Evolutionary conservation across 2,888 invertebrate species (phyloP).

Genomic region (Lycaena phlaeas): DNA sequence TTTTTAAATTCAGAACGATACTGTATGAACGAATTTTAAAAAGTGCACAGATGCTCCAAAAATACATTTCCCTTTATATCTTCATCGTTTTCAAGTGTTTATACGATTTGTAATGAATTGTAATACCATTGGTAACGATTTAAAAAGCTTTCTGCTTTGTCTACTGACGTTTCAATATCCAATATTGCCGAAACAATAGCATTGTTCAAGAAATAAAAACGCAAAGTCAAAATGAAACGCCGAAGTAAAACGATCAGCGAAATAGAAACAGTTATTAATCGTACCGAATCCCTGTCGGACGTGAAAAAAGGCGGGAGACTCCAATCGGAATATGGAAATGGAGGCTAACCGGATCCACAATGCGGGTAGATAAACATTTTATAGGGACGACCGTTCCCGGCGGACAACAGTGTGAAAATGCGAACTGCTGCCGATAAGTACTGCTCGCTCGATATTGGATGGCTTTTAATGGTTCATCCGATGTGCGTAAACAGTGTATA

Average conservation of each 20-base stretch:
- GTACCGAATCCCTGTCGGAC: conserved; percentile 26
- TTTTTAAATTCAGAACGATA: too few species aligned
- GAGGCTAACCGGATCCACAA: conserved; percentile 48
- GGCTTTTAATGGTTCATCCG: conserved; percentile 18
- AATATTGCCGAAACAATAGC: conserved; percentile 2
- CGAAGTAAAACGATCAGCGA: conserved; percentile 25
- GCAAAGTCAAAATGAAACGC: conserved; percentile 3
- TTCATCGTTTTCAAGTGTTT: conserved; percentile 24
- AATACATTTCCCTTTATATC: too few species aligned
- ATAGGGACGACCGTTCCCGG: conserved; percentile 39
- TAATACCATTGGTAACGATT: conserved; percentile 39
- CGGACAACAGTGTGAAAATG: conserved; percentile 35
- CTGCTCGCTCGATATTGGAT: conserved; percentile 19
- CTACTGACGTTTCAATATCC: conserved; percentile 6
- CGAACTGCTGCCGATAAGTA: conserved; percentile 23
- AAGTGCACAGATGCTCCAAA: too few species aligned
- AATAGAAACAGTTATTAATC: conserved; percentile 34
- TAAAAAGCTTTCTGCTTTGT: too few species aligned
- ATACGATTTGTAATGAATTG: conserved; percentile 21
- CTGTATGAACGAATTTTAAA: too few species aligned
- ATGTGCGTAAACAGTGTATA: conserved; percentile 19
- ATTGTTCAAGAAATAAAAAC: not conserved
- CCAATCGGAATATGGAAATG: conserved; percentile 22
- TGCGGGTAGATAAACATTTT: conserved; percentile 63
- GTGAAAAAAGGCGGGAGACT: too few species aligned